Evolutionary conservation across 2,888 invertebrate species (phyloP).

Genomic region (Drosophila sordidula): DNA sequence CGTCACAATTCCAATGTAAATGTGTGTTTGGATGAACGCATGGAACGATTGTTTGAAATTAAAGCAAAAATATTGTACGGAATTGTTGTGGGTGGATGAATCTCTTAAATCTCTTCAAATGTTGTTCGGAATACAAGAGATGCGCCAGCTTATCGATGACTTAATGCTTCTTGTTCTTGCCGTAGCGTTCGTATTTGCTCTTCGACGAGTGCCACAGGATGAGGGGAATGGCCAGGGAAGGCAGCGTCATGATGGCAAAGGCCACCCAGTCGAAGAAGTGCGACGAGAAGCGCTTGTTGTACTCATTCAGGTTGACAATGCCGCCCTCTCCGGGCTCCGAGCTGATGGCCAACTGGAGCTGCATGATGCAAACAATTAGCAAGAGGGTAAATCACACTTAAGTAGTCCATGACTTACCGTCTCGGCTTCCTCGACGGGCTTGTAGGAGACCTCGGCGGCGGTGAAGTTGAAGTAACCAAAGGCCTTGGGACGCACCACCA

Average conservation of each 20-base stretch:
- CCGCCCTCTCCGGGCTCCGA: constrained; percentile 98
- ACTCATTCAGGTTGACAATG: constrained; percentile 96
- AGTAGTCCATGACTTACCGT: constrained; percentile 86
- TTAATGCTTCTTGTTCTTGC: constrained; percentile 89
- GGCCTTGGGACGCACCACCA: constrained; percentile 94
- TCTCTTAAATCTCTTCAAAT: constrained; percentile 54
- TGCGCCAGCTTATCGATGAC: constrained; percentile 2
- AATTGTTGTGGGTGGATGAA: constrained; percentile 49
- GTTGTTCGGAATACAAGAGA: constrained; percentile 39
- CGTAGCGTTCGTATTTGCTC: constrained; percentile 94
- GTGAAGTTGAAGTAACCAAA: constrained; percentile 99
- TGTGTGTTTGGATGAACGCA: constrained; percentile 51
- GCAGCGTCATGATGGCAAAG: constrained; percentile 98
- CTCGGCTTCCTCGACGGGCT: constrained; percentile 92
- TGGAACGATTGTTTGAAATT: constrained; percentile 55
- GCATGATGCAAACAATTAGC: constrained; percentile 72
- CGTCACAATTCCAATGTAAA: constrained; percentile 53
- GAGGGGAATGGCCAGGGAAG: constrained; percentile 97
- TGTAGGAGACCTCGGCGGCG: constrained; percentile 96
- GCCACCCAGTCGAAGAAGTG: constrained; percentile 99
- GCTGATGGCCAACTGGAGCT: constrained; percentile 90
- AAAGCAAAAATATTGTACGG: constrained; percentile 54
- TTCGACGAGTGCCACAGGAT: constrained; percentile 97
- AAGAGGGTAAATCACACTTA: neutral
- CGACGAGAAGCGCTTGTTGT: constrained; percentile 98